Percentiles rank a stretch among this genome's conserved stretches.
Conservation (phyloP, 2,113 vertebrate species). For the Silurus meridionalis region DNA sequence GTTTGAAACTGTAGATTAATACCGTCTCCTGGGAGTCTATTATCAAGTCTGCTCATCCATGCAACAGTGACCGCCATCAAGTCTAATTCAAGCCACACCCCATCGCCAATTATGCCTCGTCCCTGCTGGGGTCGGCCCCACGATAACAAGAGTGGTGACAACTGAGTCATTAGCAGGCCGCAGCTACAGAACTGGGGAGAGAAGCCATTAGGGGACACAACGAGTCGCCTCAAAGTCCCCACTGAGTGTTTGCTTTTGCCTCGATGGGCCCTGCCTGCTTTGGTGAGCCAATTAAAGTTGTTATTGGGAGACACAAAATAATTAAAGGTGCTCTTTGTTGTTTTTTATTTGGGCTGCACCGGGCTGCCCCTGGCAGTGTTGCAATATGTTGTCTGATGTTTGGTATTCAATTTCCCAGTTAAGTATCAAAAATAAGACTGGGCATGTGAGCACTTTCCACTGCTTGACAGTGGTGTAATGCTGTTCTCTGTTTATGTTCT, state of each 20-base stretch:
- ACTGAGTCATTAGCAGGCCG: conserved; percentile 72
- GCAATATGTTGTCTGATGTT: conserved; percentile 66
- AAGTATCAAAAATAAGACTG: conserved; percentile 64
- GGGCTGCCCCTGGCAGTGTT: conserved; percentile 59
- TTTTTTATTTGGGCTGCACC: conserved; percentile 63
- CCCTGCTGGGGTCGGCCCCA: conserved; percentile 75
- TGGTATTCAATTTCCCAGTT: conserved; percentile 64
- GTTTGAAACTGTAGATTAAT: conserved; percentile 63
- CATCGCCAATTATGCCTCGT: conserved; percentile 80
- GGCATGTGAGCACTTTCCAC: conserved; percentile 29
- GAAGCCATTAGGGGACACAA: conserved; percentile 70
- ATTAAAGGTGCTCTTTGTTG: conserved; percentile 71
- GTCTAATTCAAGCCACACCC: conserved; percentile 51
- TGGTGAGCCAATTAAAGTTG: conserved; percentile 77
- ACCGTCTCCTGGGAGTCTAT: conserved; percentile 57
- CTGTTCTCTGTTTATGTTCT: conserved; percentile 38
- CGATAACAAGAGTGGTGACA: conserved; percentile 75
- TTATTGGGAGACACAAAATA: conserved; percentile 76
- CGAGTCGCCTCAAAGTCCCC: conserved; percentile 70
- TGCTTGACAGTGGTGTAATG: conserved; percentile 26
- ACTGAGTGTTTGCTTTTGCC: conserved; percentile 68
- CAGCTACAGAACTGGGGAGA: conserved; percentile 61
- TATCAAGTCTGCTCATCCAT: conserved; percentile 58
- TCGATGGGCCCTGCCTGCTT: conserved; percentile 63
- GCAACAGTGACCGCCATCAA: conserved; percentile 57